A percentile compares a stretch with the other conserved stretches of the same genome.
Conservation (phyloP, 2,888 invertebrate species). For the Lordiphosa andalusiaca region DNA sequence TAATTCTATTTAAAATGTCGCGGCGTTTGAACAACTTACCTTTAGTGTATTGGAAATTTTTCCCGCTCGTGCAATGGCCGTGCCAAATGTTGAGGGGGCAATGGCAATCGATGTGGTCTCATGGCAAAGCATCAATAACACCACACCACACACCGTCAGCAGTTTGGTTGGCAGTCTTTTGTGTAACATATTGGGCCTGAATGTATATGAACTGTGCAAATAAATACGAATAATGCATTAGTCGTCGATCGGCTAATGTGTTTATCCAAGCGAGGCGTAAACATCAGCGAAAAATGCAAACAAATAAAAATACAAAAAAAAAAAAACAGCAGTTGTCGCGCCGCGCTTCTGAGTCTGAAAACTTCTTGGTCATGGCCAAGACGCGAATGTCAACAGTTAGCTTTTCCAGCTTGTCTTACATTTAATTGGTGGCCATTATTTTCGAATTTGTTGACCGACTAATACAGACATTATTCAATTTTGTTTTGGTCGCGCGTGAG, state of each 20-base stretch:
- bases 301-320: no score
- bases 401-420: conserved; percentile 49
- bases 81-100: conserved; percentile 80
- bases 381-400: conserved; percentile 58
- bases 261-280: conserved; percentile 40
- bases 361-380: conserved; percentile 72
- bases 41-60: conserved; percentile 79
- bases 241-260: conserved; percentile 41
- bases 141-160: conserved; percentile 26
- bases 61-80: conserved; percentile 79
- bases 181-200: conserved; percentile 50
- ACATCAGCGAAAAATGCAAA: conserved; percentile 13
- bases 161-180: conserved; percentile 41
- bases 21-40: conserved; percentile 64
- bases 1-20: neutral
- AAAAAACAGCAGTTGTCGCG: conserved; percentile 2
- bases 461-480: conserved; percentile 61
- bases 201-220: conserved; percentile 39
- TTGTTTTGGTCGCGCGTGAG: conserved; percentile 38
- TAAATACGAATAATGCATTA: conserved; percentile 60
- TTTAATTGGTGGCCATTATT: conserved; percentile 63
- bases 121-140: conserved; percentile 42
- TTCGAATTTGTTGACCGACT: conserved; percentile 53
- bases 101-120: conserved; percentile 74
- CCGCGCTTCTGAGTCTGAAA: conserved; percentile 48